Percentiles rank a stretch among this genome's conserved stretches.
Conservation (phyloP, 2,113 vertebrate genomes). For the Hippocampus zosterae region DNA sequence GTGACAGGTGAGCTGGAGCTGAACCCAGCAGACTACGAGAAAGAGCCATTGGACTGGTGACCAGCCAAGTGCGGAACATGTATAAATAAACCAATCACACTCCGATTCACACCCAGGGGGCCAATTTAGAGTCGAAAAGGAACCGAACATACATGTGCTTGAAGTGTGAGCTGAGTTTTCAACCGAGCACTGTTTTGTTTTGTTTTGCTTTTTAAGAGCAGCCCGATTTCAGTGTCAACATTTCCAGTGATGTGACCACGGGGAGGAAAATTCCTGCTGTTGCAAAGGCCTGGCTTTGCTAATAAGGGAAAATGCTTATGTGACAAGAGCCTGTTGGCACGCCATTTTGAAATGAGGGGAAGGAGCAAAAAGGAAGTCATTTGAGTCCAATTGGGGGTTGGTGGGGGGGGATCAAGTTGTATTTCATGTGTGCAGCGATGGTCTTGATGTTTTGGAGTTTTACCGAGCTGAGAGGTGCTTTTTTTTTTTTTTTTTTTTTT, state of each 20-base stretch:
- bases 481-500: neutral
- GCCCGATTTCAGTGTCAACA: conserved; percentile 42
- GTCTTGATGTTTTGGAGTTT: neutral
- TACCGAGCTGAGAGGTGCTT: neutral
- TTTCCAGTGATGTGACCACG: conserved; percentile 60
- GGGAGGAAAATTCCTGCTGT: conserved; percentile 47
- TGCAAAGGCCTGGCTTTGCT: conserved; percentile 24
- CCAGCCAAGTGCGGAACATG: neutral
- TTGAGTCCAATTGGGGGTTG: conserved; percentile 14
- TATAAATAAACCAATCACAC: neutral
- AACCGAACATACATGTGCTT: too few relatives aligned
- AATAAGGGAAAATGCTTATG: conserved; percentile 43
- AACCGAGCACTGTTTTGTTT: neutral
- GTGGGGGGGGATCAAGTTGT: conserved; percentile 3
- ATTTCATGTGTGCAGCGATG: neutral
- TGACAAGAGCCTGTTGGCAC: conserved; percentile 24
- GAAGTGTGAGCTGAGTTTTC: too few relatives aligned
- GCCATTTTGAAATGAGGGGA: conserved; percentile 3
- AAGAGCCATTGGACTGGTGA: too few relatives aligned
- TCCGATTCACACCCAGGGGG: too few relatives aligned
- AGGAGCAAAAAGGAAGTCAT: conserved; percentile 17
- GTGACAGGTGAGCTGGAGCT: neutral
- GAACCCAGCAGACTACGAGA: too few relatives aligned
- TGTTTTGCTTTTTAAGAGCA: conserved; percentile 19
- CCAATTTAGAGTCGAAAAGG: too few relatives aligned